Evolutionary conservation across 1,140 invertebrate genomes (phyloP).

Genomic region (Eurosta solidaginis): DNA sequence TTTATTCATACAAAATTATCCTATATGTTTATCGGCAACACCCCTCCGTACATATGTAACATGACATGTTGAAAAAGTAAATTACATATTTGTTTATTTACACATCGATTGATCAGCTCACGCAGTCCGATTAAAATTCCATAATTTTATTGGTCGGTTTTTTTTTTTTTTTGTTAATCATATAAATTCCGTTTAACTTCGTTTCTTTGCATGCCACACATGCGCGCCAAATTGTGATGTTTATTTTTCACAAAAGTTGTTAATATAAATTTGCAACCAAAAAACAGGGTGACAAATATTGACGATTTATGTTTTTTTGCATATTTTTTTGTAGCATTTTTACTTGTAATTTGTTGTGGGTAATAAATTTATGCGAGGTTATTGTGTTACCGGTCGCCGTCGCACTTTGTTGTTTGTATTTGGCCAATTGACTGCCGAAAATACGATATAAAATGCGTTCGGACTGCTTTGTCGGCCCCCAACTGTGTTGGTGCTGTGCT

Average conservation of each 20-base stretch:
- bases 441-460: not conserved
- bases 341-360: not conserved
- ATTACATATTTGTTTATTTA: not conserved
- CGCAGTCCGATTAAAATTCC: not conserved
- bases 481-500: no score
- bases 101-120: not conserved
- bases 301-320: not conserved
- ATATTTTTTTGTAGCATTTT: not conserved
- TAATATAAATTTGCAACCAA: not conserved
- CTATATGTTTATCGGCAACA: no score
- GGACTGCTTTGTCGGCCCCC: not conserved
- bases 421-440: not conserved
- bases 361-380: constrained; percentile 6
- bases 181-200: not conserved
- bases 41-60: no score
- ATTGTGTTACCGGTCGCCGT: not conserved
- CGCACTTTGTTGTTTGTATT: no score
- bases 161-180: not conserved
- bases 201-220: not conserved
- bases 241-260: no score
- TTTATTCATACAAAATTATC: no score
- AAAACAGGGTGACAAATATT: constrained; percentile 5
- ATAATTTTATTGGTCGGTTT: not conserved
- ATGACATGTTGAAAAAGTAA: not conserved
- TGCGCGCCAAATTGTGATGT: not conserved